Base-by-base conservation (phyloP, 2,113 vertebrate species). In the Dasypus novemcinctus region DNA sequence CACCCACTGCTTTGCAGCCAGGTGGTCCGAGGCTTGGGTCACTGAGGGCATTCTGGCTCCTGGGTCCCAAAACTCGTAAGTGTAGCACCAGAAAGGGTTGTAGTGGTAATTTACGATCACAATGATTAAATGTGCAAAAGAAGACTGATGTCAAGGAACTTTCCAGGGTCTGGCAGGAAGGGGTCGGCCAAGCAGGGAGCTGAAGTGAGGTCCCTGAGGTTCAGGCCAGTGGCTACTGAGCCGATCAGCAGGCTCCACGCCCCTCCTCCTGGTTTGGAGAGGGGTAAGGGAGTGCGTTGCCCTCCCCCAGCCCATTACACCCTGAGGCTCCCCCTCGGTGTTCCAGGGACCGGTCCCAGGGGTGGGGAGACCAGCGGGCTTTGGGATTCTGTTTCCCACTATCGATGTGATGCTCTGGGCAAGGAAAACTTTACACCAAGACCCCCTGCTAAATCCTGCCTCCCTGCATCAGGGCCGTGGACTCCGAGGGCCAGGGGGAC, bases 401-500 rank as follows among this genome's bases (percentile, higher is more conserved):
- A 17, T 64, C 0, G 38, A 57, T 0, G 2, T 0, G 64, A n/a
- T 0, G 18, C 66, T 43, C 23, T 2, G 43, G 15, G 83, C 49
- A 64, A 57, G 41, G n/a, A 36, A 5, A 10, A 21, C 5, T 14
- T 3, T 1, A 0, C 12, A 1, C 38, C 66, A 2, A 38, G 23
- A 1, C 15, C 21, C 21, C 88, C 49, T 2, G 13, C 91, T 52
- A 9, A 4, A 3, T 71, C 81, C 72, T 15, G 18, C 64, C 43
- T 64, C 81, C 38, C 43, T 8, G 41, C 41, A 13, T 66, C 43
- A 0, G 63, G 54, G n/a, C 85, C 4, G 71, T 25, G 31, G 25
- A 0, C 52, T 63, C 11, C 0, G 21, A 23, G 64, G 1, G 0
- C 1, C 1, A 20, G 85, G 2, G 21, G 43, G 15, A 25, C 2